Evolutionary conservation across 2,797 vertebrate species (phyloP), one percentile per base, ranked within the genome.

Genomic region (Luscinia luscinia): DNA sequence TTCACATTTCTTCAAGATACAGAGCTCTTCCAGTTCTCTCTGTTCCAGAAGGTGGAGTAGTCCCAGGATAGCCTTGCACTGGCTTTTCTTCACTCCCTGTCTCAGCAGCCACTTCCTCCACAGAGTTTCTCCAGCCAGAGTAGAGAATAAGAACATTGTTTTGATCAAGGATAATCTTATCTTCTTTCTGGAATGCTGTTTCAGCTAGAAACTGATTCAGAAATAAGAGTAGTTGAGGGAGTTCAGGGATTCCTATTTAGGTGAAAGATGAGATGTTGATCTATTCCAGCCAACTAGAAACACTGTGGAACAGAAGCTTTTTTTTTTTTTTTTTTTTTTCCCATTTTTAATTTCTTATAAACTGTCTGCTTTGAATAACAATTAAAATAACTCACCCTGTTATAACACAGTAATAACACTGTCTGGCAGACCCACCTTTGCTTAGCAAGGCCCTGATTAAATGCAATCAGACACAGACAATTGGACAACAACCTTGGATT

Each of bases 131-230:
- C 36, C 45, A 90, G 93, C 55, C 93, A 79, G 77, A 91, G 32
- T 7, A 75, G 80, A 96, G 77, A 95, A 88, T 87, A 93, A 70
- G 67, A 94, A 94, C 34, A 73, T 87, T 92, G 74, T 96, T 95
- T 94, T 95, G 92, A 94, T 86, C 87, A 75, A 93, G 91, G 83
- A 95, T 93, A 95, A 93, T 81, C 85, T 95, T 96, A 93, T 94
- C 93, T 82, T 91, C 67, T 87, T 92, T 92, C 59, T 94, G 95
- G 92, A 96, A 95, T 84, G 90, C 88, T 95, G 67, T 75, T 95
- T 95, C 88, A 96, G 86, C 92, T 94, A 86, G 38, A 86, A 76
- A 78, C 80, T 84, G 67, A 84, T 36, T 84, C 57, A 87, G 88
- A 94, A 91, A 90, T 57, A 9, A 82, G 88, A 90, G 83, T 17